These are phyloP conservation scores for Patiria miniata DNA, from an alignment of 35 echinoderm and acorn worm genomes.

Conservation along the genomic window DNA sequence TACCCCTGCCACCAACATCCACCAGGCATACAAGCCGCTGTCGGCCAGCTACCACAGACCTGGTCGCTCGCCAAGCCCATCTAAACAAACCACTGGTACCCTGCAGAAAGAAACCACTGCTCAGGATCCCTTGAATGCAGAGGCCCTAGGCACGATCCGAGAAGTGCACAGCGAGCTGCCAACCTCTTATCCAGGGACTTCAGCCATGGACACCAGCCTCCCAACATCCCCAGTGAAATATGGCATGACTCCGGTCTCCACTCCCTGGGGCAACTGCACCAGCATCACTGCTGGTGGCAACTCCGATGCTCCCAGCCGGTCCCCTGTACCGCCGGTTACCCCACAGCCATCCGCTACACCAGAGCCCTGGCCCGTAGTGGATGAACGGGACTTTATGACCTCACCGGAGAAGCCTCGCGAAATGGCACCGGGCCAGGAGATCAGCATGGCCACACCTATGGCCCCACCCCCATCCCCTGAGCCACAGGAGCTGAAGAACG, in stretches of 20 bases:
- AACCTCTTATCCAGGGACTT: slow-evolving; percentile 13
- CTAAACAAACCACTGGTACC: background rate
- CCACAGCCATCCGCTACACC: slow-evolving; percentile 22
- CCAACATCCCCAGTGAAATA: background rate
- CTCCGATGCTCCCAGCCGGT: background rate
- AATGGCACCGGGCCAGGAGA: slow-evolving; percentile 6
- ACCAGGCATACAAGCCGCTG: slow-evolving; percentile 8
- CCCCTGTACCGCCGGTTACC: slow-evolving; percentile 6
- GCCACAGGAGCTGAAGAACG: slow-evolving; percentile 31
- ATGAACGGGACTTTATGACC: slow-evolving; percentile 64
- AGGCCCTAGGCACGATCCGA: slow-evolving; percentile 2
- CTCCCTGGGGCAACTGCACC: slow-evolving; percentile 18
- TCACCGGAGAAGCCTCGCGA: slow-evolving; percentile 48
- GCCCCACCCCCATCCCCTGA: slow-evolving; percentile 78
- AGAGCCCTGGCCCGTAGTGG: slow-evolving; percentile 68
- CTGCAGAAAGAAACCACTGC: background rate
- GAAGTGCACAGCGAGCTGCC: slow-evolving; percentile 15
- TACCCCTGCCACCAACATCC: slow-evolving; percentile 51
- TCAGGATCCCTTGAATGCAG: background rate
- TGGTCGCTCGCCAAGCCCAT: slow-evolving; percentile 4
- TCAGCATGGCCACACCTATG: slow-evolving; percentile 43
- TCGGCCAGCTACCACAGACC: slow-evolving; percentile 15
- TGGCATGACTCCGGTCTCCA: background rate
- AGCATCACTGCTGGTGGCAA: background rate
- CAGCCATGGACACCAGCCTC: background rate